Percentiles rank a stretch among this genome's conserved stretches.
phyloP scores from a whole-genome alignment of 1,140 invertebrate species.

The Meteorus sp. region DNA sequence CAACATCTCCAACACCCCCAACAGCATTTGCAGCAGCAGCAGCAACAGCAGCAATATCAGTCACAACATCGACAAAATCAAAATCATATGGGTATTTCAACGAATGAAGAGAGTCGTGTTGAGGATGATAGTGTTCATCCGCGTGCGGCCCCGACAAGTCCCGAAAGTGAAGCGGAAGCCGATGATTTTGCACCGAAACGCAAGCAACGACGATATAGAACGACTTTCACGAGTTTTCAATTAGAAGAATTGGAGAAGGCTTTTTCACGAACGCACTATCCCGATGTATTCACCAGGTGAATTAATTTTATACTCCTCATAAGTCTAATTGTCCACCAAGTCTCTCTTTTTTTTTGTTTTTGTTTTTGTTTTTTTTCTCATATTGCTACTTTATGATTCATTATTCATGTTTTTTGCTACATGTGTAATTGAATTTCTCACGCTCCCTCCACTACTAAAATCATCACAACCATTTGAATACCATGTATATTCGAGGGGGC shows the following conservation, averaged over 20 bases:
- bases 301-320: slow-evolving; percentile 31
- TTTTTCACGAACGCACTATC: slow-evolving; percentile 96
- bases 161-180: slow-evolving; percentile 73
- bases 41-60: slow-evolving; percentile 29
- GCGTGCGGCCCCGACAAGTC: slow-evolving; percentile 60
- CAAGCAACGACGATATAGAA: slow-evolving; percentile 89
- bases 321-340: neutral
- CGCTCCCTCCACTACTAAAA: neutral
- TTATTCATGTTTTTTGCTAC: too few species aligned
- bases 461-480: neutral
- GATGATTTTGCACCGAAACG: slow-evolving; percentile 86
- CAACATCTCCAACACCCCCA: neutral
- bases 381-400: neutral
- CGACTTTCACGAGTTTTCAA: slow-evolving; percentile 94
- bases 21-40: slow-evolving; percentile 26
- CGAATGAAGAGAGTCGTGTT: slow-evolving; percentile 46
- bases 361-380: neutral
- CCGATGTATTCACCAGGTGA: slow-evolving; percentile 96
- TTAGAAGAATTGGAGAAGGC: slow-evolving; percentile 96
- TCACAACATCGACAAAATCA: slow-evolving; percentile 27
- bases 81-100: slow-evolving; percentile 51
- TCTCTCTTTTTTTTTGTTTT: too few species aligned
- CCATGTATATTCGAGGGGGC: too few species aligned
- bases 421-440: too few species aligned
- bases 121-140: slow-evolving; percentile 51